A percentile compares a stretch with the other conserved stretches of the same genome.
Conservation (phyloP, 2,888 invertebrate species). For the Conchocele bisecta region DNA sequence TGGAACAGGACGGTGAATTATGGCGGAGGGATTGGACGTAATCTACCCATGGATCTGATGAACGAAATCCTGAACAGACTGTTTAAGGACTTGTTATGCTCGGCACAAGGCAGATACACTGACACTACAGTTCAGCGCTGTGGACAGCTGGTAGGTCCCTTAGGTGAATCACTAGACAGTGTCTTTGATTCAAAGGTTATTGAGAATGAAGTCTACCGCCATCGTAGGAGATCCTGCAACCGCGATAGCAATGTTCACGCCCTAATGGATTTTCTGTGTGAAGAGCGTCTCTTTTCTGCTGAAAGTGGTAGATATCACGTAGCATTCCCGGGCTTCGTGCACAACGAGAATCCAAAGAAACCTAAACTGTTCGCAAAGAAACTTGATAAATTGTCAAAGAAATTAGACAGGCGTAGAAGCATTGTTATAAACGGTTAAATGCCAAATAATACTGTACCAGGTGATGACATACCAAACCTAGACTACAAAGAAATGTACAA, state of each 20-base stretch:
- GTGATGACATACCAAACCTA: too few relatives aligned
- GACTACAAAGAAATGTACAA: too few relatives aligned
- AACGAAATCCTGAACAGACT: conserved; percentile 39
- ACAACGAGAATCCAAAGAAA: background rate
- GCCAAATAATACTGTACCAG: too few relatives aligned
- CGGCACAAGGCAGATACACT: conserved; percentile 22
- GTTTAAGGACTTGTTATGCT: conserved; percentile 19
- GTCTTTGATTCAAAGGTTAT: conserved; percentile 20
- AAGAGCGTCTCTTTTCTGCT: background rate
- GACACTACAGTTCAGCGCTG: conserved; percentile 23
- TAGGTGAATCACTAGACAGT: conserved; percentile 24
- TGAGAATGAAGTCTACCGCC: conserved; percentile 29
- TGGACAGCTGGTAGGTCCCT: conserved; percentile 28
- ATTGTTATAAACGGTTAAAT: conserved; percentile 2
- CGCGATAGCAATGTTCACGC: conserved; percentile 12
- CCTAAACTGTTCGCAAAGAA: background rate
- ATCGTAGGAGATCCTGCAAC: conserved; percentile 16
- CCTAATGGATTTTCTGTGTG: background rate
- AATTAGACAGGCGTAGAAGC: conserved; percentile 9
- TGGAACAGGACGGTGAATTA: conserved; percentile 42
- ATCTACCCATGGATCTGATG: conserved; percentile 40
- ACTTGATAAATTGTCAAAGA: conserved; percentile 21
- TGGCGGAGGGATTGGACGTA: conserved; percentile 32
- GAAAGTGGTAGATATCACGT: background rate
- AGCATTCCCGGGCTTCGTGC: background rate